Evolutionary conservation across 1,140 invertebrate species (phyloP).

Genomic region (Stegodyphus dumicola): DNA sequence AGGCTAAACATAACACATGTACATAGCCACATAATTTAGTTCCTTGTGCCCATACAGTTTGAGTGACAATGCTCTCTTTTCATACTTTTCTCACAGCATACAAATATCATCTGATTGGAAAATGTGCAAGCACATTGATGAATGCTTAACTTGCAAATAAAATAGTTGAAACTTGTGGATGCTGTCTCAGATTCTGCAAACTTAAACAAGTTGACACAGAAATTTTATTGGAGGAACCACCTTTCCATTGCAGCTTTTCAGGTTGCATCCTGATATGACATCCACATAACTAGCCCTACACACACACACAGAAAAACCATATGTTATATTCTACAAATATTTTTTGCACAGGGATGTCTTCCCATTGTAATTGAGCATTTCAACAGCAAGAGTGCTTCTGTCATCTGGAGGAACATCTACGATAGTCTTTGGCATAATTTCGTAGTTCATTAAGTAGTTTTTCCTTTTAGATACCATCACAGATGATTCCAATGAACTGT

Average conservation of each 20-base stretch:
- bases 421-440: conserved; percentile 51
- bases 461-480: conserved; percentile 38
- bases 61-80: too few species aligned
- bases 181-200: too few species aligned
- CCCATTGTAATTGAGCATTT: conserved; percentile 36
- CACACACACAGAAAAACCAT: conserved; percentile 21
- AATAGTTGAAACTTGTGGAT: too few species aligned
- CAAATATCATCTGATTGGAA: too few species aligned
- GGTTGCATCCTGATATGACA: neutral
- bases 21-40: too few species aligned
- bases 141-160: too few species aligned
- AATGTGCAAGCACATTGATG: too few species aligned
- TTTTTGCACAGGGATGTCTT: neutral
- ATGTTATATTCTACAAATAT: conserved; percentile 5
- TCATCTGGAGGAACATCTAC: conserved; percentile 23
- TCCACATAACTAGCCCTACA: conserved; percentile 11
- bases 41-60: too few species aligned
- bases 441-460: conserved; percentile 1
- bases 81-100: too few species aligned
- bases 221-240: neutral
- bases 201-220: too few species aligned
- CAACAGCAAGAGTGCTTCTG: neutral
- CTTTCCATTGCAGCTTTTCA: neutral
- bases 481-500: conserved; percentile 39
- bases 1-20: neutral